These are phyloP conservation scores for Ormyrus labotus DNA, from an alignment of 2,888 invertebrate species.

Conservation along the genomic window DNA sequence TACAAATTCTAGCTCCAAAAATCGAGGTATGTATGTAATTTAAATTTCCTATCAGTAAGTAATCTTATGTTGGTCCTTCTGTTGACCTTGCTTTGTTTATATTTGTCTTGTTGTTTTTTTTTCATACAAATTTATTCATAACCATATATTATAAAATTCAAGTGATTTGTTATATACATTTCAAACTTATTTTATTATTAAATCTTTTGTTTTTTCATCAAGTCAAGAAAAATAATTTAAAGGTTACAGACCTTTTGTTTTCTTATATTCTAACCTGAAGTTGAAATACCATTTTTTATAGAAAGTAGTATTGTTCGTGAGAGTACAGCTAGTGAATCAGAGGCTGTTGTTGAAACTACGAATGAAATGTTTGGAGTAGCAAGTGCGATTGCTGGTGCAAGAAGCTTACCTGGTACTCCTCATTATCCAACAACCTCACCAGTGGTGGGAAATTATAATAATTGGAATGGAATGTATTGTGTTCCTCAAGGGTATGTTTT, in stretches of 20 bases:
- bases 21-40: constrained; percentile 65
- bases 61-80: constrained; percentile 24
- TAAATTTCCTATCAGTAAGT: constrained; percentile 6
- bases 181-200: too few relatives aligned
- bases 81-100: constrained; percentile 50
- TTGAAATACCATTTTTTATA: background rate
- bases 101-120: constrained; percentile 23
- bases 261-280: background rate
- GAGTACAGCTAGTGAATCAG: constrained; percentile 69
- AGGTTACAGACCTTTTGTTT: constrained; percentile 15
- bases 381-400: constrained; percentile 69
- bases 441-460: constrained; percentile 67
- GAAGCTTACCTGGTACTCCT: constrained; percentile 71
- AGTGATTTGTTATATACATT: too few relatives aligned
- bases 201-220: background rate
- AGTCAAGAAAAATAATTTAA: background rate
- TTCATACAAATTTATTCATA: background rate
- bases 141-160: background rate
- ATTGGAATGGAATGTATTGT: constrained; percentile 70
- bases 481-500: constrained; percentile 61
- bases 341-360: constrained; percentile 64
- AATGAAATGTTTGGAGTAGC: constrained; percentile 73
- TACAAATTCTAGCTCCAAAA: constrained; percentile 57
- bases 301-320: constrained; percentile 59
- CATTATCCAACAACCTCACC: constrained; percentile 70